These are phyloP conservation scores for Characodon lateralis DNA, from an alignment of 2,797 vertebrate genomes.

Conservation along the genomic window DNA sequence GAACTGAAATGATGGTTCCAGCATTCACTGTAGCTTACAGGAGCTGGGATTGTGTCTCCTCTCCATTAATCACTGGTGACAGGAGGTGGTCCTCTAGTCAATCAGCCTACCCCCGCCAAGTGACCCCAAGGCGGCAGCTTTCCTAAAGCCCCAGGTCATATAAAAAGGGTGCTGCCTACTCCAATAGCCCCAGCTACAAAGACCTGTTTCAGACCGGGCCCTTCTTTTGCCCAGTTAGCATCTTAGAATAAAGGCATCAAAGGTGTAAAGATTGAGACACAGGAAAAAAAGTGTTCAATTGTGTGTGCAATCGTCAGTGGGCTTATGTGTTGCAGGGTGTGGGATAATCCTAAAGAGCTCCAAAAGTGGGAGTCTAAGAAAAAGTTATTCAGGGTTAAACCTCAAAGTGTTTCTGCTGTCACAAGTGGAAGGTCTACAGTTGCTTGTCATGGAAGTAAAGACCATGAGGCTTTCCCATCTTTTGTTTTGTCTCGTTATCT, in stretches of 20 bases:
- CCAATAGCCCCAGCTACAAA: constrained; percentile 54
- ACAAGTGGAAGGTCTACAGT: constrained; percentile 52
- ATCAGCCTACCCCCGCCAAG: constrained; percentile 48
- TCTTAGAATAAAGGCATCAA: constrained; percentile 47
- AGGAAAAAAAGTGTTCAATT: background rate
- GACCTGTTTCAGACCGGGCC: constrained; percentile 55
- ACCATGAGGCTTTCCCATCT: constrained; percentile 55
- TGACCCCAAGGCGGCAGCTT: constrained; percentile 69
- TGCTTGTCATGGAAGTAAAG: constrained; percentile 59
- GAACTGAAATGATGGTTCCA: constrained; percentile 33
- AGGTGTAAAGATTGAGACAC: constrained; percentile 19
- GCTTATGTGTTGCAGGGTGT: constrained; percentile 51
- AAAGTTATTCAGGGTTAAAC: constrained; percentile 72
- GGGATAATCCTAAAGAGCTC: constrained; percentile 62
- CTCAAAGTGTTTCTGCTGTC: constrained; percentile 65
- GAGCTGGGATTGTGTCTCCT: constrained; percentile 70
- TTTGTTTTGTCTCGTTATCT: background rate
- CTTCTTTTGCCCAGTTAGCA: constrained; percentile 67
- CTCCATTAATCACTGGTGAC: constrained; percentile 79
- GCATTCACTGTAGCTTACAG: constrained; percentile 57
- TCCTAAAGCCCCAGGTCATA: constrained; percentile 66
- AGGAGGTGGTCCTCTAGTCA: constrained; percentile 69
- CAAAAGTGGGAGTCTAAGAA: constrained; percentile 48
- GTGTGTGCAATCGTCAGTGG: constrained; percentile 40
- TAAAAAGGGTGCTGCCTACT: constrained; percentile 68